Evolutionary conservation across 2,113 vertebrate species (phyloP).

Genomic region (Syngnathus typhle): DNA sequence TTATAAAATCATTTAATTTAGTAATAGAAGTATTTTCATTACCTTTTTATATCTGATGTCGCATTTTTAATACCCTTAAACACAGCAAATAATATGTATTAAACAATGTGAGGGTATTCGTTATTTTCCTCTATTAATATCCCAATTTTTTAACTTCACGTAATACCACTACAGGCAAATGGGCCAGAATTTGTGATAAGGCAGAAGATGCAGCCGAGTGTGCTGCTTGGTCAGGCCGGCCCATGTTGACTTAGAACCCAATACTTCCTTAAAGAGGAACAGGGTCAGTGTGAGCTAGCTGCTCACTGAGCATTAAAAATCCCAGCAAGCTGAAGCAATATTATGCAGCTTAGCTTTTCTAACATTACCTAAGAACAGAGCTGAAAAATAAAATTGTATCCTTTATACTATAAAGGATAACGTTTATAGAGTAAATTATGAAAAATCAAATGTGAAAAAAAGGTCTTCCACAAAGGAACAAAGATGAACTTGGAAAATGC

Average conservation of each 20-base stretch:
- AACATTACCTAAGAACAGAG: conserved; percentile 47
- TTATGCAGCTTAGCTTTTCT: conserved; percentile 59
- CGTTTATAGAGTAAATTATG: conserved; percentile 38
- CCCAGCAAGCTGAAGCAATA: conserved; percentile 63
- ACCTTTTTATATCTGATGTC: not conserved
- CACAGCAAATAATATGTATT: not conserved
- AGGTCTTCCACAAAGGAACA: conserved; percentile 19
- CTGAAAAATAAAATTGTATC: conserved; percentile 40
- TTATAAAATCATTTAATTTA: conserved; percentile 28
- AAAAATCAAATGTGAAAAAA: conserved; percentile 6
- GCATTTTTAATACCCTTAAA: not conserved
- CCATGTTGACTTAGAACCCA: conserved; percentile 73
- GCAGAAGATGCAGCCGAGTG: conserved; percentile 69
- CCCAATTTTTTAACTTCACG: conserved; percentile 19
- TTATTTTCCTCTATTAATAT: too few relatives aligned
- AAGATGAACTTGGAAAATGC: conserved; percentile 8
- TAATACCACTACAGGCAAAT: conserved; percentile 16
- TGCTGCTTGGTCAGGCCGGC: conserved; percentile 63
- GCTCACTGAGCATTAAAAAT: conserved; percentile 48
- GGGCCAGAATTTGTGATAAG: conserved; percentile 33
- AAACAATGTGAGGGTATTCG: conserved; percentile 23
- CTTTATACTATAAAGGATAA: too few relatives aligned
- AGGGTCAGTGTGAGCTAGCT: conserved; percentile 58
- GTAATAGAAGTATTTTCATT: conserved; percentile 5
- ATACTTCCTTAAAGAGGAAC: conserved; percentile 73